phyloP scores from a whole-genome alignment of 2,113 vertebrate species.

The Girardinichthys multiradiatus region DNA sequence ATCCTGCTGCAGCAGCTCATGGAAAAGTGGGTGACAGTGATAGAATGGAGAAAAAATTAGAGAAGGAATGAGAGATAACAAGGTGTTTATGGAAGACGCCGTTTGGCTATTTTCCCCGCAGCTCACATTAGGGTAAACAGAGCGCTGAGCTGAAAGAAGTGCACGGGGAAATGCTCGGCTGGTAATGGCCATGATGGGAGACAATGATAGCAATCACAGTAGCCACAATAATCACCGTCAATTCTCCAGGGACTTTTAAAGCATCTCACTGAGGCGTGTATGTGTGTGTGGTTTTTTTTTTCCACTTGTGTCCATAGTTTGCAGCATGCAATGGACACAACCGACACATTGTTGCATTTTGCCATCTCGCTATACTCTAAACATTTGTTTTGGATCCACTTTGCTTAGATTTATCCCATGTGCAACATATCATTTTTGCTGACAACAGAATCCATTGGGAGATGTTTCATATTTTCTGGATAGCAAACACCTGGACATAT shows the following conservation, averaged over 20 bases:
- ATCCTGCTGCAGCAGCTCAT: constrained; percentile 12
- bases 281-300: constrained; percentile 16
- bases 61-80: constrained; percentile 74
- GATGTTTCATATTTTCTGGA: neutral
- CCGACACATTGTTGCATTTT: constrained; percentile 28
- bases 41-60: constrained; percentile 71
- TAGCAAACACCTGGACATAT: neutral
- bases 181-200: constrained; percentile 74
- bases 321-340: constrained; percentile 18
- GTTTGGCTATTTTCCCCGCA: constrained; percentile 55
- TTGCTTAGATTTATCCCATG: neutral
- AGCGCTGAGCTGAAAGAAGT: constrained; percentile 62
- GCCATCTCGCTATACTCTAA: neutral
- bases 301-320: constrained; percentile 3
- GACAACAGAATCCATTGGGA: neutral
- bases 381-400: neutral
- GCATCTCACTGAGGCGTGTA: constrained; percentile 30
- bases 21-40: constrained; percentile 54
- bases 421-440: neutral
- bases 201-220: constrained; percentile 77
- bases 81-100: constrained; percentile 74
- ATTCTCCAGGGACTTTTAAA: constrained; percentile 60
- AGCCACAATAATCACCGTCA: constrained; percentile 74
- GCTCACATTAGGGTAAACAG: constrained; percentile 77
- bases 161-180: constrained; percentile 55